These are phyloP conservation scores for Dimorphilus gyrociliatus DNA, from an alignment of 2,888 invertebrate genomes.

Conservation along the genomic window DNA sequence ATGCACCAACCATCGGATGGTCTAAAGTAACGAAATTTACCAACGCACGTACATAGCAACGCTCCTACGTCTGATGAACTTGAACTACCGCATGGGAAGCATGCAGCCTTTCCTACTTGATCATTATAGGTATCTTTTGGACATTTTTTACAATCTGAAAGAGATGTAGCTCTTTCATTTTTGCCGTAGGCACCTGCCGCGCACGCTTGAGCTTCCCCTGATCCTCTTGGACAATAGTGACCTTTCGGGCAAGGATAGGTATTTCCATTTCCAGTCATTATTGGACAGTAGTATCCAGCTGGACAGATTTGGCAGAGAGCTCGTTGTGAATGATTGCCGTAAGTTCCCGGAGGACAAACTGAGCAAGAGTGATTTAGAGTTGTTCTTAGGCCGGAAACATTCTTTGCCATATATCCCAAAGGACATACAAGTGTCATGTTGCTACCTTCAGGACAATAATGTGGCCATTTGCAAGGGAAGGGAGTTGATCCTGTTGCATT, in stretches of 20 bases:
- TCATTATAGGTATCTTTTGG: constrained; percentile 19
- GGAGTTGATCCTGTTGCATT: constrained; percentile 19
- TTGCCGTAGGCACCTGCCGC: constrained; percentile 21
- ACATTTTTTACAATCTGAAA: constrained; percentile 19
- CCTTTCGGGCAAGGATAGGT: constrained; percentile 19
- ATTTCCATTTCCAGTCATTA: constrained; percentile 19
- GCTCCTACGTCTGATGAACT: constrained; percentile 14
- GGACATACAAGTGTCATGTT: constrained; percentile 22
- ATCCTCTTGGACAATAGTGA: constrained; percentile 14
- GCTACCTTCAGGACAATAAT: constrained; percentile 27
- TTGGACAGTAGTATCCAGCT: constrained; percentile 31
- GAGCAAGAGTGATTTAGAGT: constrained; percentile 16
- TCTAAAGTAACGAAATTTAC: constrained; percentile 24
- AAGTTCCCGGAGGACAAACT: constrained; percentile 25
- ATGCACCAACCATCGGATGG: constrained; percentile 20
- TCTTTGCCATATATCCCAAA: constrained; percentile 21
- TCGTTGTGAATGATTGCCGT: constrained; percentile 24
- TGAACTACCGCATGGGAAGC: constrained; percentile 25
- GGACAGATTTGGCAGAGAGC: constrained; percentile 22
- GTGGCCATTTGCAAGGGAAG: constrained; percentile 19
- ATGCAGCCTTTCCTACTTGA: constrained; percentile 14
- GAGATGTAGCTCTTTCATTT: constrained; percentile 9
- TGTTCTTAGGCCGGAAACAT: constrained; percentile 19
- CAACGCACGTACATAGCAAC: constrained; percentile 20
- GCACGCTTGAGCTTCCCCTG: constrained; percentile 13